Evolutionary conservation across 1,140 invertebrate species (phyloP), one percentile per base, ranked within the genome.

Genomic region (Aphelinus atriplicis): DNA sequence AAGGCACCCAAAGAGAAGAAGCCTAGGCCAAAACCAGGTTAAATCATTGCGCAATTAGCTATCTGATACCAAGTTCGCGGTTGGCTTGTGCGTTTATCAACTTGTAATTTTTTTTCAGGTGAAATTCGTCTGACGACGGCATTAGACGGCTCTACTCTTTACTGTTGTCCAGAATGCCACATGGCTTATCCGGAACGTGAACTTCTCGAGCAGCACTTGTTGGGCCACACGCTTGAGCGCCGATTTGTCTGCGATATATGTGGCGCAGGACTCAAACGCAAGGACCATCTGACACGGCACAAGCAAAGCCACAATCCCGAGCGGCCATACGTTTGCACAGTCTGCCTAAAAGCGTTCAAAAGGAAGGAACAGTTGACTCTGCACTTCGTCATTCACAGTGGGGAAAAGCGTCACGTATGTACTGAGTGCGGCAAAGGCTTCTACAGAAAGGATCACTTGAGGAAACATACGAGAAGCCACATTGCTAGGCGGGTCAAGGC

Each of bases 241-340:
- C 89, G 92, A 81, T 95, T 95, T 80, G 94, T 96, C 43, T 96
- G 94, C 85, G 94, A 95, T 81, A 95, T 95, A 47, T 96, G 94
- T 79, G 94, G 95, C 72, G 94, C 94, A 26, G 94, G 93, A 6
- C 84, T 96, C 5, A 95, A 96, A 81, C 90, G 94, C 50, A 95
- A 95, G 84, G 94, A 95, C 84, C 94, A 95, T 81, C 83, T 95
- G 56, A 94, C 93, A 4, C 90, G 94, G 43, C 94, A 95, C 85
- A 94, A 94, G 82, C 93, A 94, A 80, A 93, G 92, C 68, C 94
- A 95, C 84, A 94, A 94, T 87, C 93, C 93, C 0, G 94, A 94
- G 81, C 88, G 94, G 63, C 93, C 93, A 7, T 95, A 94, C 82
- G 93, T 94, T 6, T 96, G 94, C 85, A 93, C 93, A 7, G 93